Evolutionary conservation across 2,797 vertebrate species (phyloP), one percentile per base, ranked within the genome.

Genomic region (Craterocephalus amniculus): DNA sequence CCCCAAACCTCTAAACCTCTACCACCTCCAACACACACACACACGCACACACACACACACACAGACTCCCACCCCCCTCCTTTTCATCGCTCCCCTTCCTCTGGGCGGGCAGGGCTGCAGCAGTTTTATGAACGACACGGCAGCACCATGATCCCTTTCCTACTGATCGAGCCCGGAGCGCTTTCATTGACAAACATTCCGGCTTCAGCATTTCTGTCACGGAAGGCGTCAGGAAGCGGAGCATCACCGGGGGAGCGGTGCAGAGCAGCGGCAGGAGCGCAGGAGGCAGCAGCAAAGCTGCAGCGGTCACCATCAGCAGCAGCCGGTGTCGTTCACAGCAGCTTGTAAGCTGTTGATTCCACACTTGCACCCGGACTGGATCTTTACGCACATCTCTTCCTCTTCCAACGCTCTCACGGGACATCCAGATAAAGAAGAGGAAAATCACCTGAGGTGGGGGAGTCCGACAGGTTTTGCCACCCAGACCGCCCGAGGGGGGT

Each of bases 61-160:
- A 5, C 29, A 5, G 5, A 29, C 29, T 29, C 29, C 2, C n/a
- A 24, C 49, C 20, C 13, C 22, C 62, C 51, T 62, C 29, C 32
- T 34, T 13, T 31, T 22, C 66, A 36, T 67, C 16, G 43, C 52
- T 54, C 59, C 49, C 76, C 82, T 38, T 84, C 78, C 74, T 81
- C 79, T 76, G 82, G 86, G 84, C 81, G 86, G 86, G 90, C 82
- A 87, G 87, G 88, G 90, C 90, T 92, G 91, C 91, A 89, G 90
- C 79, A 89, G 78, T 83, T 88, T 83, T 80, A 88, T 89, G 89
- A 88, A 88, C 86, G 82, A 73, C 87, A 74, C 80, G 74, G 89
- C 80, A 78, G 87, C 89, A 90, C 76, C 83, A 87, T 83, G 87
- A 61, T 77, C 84, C 70, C 58, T 27, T 78, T 49, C 67, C 82